These are phyloP conservation scores for Oxygymnocypris stewartii DNA, from an alignment of 2,113 vertebrate species.

Conservation along the genomic window DNA sequence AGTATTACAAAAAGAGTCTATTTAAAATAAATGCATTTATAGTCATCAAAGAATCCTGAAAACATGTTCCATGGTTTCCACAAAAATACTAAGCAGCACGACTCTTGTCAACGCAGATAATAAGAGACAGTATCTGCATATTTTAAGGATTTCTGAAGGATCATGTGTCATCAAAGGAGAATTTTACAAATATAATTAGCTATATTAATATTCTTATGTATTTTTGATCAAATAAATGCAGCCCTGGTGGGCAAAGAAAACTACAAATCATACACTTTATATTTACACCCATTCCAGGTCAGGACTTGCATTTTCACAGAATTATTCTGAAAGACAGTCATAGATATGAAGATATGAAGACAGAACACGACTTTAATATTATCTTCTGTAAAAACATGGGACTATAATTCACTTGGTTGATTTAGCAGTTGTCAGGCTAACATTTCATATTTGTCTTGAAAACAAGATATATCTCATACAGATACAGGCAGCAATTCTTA, in stretches of 20 bases:
- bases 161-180: too few species aligned
- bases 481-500: slow-evolving; percentile 39
- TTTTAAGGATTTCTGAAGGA: too few species aligned
- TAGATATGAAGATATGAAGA: neutral
- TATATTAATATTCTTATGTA: neutral
- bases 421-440: slow-evolving; percentile 50
- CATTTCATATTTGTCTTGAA: too few species aligned
- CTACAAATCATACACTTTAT: too few species aligned
- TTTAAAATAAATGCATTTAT: too few species aligned
- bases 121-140: too few species aligned
- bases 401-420: slow-evolving; percentile 19
- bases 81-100: too few species aligned
- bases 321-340: neutral
- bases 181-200: too few species aligned
- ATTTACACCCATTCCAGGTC: neutral
- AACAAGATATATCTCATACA: slow-evolving; percentile 39
- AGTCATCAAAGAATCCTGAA: too few species aligned
- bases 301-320: neutral
- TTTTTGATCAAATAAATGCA: neutral
- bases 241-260: neutral
- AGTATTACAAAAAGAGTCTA: too few species aligned
- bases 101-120: too few species aligned
- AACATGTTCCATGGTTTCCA: too few species aligned
- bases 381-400: neutral
- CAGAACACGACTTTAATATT: neutral